Evolutionary conservation across 2,113 vertebrate genomes (phyloP).

Genomic region (Gasterosteus aculeatus): DNA sequence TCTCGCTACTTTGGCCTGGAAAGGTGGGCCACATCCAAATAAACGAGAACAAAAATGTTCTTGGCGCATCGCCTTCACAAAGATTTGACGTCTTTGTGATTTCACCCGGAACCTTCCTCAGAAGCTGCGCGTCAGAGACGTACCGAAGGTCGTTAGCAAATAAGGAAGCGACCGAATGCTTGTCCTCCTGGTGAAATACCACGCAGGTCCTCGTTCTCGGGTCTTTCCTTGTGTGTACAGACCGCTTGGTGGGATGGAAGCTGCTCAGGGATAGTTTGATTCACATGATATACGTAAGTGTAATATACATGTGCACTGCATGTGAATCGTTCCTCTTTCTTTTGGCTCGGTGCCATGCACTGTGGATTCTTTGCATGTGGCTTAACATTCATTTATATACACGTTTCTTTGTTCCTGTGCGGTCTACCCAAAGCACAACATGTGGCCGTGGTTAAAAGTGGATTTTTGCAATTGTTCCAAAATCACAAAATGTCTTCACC

Average conservation of each 20-base stretch:
- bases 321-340: conserved; percentile 33
- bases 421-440: conserved; percentile 79
- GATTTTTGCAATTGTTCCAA: conserved; percentile 81
- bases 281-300: neutral
- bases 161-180: conserved; percentile 25
- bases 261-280: conserved; percentile 22
- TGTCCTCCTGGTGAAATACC: conserved; percentile 25
- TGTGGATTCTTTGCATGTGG: conserved; percentile 25
- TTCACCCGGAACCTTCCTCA: conserved; percentile 31
- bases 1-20: neutral
- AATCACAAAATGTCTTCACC: conserved; percentile 80
- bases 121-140: conserved; percentile 19
- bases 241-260: conserved; percentile 26
- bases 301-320: conserved; percentile 12
- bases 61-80: neutral
- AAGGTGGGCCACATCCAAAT: conserved; percentile 12
- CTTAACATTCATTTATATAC: conserved; percentile 24
- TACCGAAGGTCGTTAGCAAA: conserved; percentile 4
- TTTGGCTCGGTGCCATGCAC: conserved; percentile 11
- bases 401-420: conserved; percentile 72
- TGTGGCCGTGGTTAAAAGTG: conserved; percentile 85
- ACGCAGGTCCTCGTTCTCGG: conserved; percentile 1
- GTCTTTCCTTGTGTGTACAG: conserved; percentile 23
- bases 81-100: conserved; percentile 34
- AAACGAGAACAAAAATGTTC: neutral